Conservation (phyloP, 2,113 vertebrate species). For the Atrichornis clamosus region DNA sequence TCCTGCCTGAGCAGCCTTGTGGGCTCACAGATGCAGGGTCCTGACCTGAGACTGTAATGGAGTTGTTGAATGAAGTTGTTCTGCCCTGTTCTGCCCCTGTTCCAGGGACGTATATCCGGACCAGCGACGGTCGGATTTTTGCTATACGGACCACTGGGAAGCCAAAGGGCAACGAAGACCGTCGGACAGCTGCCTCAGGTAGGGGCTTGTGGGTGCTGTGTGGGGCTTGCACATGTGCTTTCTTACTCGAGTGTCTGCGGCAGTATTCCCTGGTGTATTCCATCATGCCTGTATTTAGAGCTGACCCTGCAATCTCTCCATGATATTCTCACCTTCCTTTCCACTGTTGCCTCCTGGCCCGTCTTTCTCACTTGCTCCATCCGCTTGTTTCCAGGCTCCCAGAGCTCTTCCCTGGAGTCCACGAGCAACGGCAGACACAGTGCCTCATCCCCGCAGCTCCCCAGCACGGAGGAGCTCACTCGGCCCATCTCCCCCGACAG, state of each 20-base stretch:
- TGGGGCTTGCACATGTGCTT: not conserved
- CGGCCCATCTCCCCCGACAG: slow-evolving; percentile 86
- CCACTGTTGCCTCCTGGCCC: not conserved
- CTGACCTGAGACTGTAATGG: not conserved
- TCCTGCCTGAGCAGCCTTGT: not conserved
- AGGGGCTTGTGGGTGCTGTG: not conserved
- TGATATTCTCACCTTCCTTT: not conserved
- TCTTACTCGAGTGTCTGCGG: not conserved
- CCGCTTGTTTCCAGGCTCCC: slow-evolving; percentile 73
- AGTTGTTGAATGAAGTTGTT: not conserved
- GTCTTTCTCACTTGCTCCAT: not conserved
- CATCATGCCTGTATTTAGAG: not conserved
- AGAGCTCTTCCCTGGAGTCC: slow-evolving; percentile 75
- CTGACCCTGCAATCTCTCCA: not conserved
- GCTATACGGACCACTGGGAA: slow-evolving; percentile 94
- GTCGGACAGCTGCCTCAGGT: slow-evolving; percentile 83
- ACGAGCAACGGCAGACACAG: slow-evolving; percentile 87
- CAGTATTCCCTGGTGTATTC: not conserved
- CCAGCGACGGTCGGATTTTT: slow-evolving; percentile 95
- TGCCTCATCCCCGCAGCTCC: slow-evolving; percentile 85
- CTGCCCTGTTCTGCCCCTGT: not conserved
- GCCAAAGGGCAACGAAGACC: slow-evolving; percentile 78
- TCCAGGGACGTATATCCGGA: slow-evolving; percentile 94
- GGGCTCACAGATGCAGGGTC: not conserved
- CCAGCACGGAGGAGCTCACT: slow-evolving; percentile 76